These are phyloP conservation scores for Montipora foliosa DNA, from an alignment of 64 coral and sea anemone genomes.

Conservation along the genomic window DNA sequence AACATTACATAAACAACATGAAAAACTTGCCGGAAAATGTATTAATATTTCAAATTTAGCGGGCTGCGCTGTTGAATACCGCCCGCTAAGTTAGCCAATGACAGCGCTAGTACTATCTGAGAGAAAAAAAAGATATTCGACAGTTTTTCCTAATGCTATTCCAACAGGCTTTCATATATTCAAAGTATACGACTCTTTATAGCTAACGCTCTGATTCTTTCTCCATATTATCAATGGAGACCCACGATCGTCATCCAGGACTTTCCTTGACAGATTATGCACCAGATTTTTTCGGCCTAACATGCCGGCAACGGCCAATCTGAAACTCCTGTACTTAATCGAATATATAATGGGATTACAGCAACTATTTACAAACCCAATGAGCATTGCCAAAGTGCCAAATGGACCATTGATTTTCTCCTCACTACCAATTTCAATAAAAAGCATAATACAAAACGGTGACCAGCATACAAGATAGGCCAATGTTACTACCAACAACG, in stretches of 20 bases:
- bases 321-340: constrained; percentile 75
- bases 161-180: not conserved
- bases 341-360: constrained; percentile 85
- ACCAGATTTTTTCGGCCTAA: not conserved
- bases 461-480: constrained; percentile 79
- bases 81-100: no score
- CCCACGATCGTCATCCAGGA: not conserved
- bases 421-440: constrained; percentile 70
- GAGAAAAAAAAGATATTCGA: no score
- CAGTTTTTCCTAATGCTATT: no score
- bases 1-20: no score
- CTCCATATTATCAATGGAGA: not conserved
- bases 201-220: not conserved
- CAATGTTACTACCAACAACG: constrained; percentile 56
- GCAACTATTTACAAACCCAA: constrained; percentile 74
- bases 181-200: not conserved
- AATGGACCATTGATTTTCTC: constrained; percentile 37
- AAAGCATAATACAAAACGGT: constrained; percentile 83
- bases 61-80: no score
- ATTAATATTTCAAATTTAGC: no score
- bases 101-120: no score
- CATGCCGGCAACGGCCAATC: constrained; percentile 38
- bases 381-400: constrained; percentile 63
- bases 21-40: no score
- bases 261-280: not conserved